Evolutionary conservation across 1,140 invertebrate species (phyloP), one percentile per base, ranked within the genome.

Genomic region (Zaprionus kolodkinae): DNA sequence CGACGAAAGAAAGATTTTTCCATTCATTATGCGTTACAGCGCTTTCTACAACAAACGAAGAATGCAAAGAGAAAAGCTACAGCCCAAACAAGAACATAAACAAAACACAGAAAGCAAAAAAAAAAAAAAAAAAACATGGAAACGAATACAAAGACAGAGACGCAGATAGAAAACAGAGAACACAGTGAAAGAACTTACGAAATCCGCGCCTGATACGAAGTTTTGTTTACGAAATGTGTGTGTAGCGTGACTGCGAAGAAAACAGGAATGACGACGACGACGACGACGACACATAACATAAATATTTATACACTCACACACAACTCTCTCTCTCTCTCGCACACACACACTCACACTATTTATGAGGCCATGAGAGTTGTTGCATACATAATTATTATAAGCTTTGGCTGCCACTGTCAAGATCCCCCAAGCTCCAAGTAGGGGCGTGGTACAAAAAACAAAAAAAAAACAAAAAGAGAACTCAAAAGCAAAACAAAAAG

Each of bases 141-240:
- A 59, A n/a, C 35, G 57, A 63, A 76, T 11, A 48, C 17, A 68
- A 54, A 45, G 33, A 35, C 48, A 66, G 45, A 66, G 10, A 63
- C n/a, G 9, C 12, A 33, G 38, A 66, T 48, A 63, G 54, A 63
- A 27, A 10, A 36, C 12, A 21, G 21, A 21, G 21, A 21, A 21
- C 21, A 21, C 21, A 21, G 21, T 21, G 59, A 35, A 54, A 64
- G 35, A 74, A 64, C 67, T 45, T 63, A 63, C 48, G 72, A 75
- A 75, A 70, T 74, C 21, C 54, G 55, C 61, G 59, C 36, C 52
- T 54, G 60, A 74, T 74, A 75, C 21, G 17, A 70, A 55, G 84
- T 83, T 87, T 87, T 87, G 84, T 87, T 87, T 87, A 87, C 84
- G 84, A 87, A 87, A 87, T 87, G 70, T 83, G 81, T 85, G 81